Base-by-base conservation (phyloP, 2,888 invertebrate genomes). In the Capitulum mitella region DNA sequence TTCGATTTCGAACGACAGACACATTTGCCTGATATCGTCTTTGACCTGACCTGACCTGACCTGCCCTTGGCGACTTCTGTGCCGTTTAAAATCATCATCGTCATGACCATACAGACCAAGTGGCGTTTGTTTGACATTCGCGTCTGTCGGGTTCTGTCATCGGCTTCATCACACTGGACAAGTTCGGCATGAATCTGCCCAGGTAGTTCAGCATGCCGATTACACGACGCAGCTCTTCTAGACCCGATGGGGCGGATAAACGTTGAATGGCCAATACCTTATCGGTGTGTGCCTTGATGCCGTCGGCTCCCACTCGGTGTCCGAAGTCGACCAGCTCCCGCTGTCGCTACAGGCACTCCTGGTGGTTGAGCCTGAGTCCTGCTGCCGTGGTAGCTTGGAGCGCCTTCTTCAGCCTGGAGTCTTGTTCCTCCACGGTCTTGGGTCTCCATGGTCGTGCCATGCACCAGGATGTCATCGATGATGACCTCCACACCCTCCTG, bases 131-230 rank as follows among this genome's bases (percentile, higher is more conserved):
- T n/a, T n/a, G n/a, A n/a, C n/a, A n/a, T n/a, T n/a, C n/a, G n/a
- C n/a, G n/a, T n/a, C n/a, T n/a, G n/a, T n/a, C n/a, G n/a, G n/a
- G n/a, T n/a, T 61, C 61, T 5, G 61, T 26, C 61, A n/a, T 61
- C 0, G 29, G 61, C 8, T 61, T 61, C 10, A 10, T 16, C 32
- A 61, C 8, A 0, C 29, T 61, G 29, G 61, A 61, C 14, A 61
- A 29, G 61, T 78, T 29, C 54, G 79, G 6, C n/a, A 78, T n/a
- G 43, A 74, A 79, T 70, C 78, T 77, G 5, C 29, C 77, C 14
- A 79, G 58, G 46, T 78, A 79, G 51, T 70, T 79, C 26, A 77
- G 22, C 79, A 78, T 79, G 16, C 79, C 77, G 58, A 79, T 29
- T 29, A 79, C 77, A 29, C 46, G 29, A 0, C 26, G 64, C 3